A percentile compares a stretch with the other conserved stretches of the same genome.
Evolutionary conservation across 2,888 invertebrate genomes (phyloP).

Genomic region (Pristionchus mayeri): DNA sequence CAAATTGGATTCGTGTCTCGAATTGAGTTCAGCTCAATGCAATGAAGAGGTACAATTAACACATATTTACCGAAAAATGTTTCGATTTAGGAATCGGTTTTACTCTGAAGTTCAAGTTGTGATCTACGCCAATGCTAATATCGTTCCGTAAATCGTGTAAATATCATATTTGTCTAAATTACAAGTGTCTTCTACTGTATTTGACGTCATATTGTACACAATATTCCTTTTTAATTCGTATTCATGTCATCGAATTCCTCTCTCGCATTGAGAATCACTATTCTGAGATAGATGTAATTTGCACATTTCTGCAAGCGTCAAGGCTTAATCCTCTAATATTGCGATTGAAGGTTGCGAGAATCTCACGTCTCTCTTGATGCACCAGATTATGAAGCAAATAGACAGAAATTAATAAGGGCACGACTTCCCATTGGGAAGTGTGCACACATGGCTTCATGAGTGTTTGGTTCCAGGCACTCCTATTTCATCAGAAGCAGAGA

Average conservation of each 20-base stretch:
- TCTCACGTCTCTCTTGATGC: too few species aligned
- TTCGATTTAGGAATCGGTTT: conserved; percentile 60
- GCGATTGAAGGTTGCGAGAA: too few species aligned
- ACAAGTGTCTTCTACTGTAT: too few species aligned
- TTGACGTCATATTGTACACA: too few species aligned
- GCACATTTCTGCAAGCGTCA: too few species aligned
- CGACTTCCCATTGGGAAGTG: too few species aligned
- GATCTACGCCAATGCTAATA: not conserved
- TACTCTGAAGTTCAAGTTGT: conserved; percentile 50
- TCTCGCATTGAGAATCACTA: not conserved
- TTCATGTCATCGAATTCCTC: not conserved
- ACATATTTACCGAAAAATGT: not conserved
- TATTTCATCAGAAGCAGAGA: not conserved
- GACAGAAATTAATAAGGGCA: too few species aligned
- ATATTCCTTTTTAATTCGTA: not conserved
- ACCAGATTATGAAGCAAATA: too few species aligned
- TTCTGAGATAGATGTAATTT: not conserved
- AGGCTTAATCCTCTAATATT: too few species aligned
- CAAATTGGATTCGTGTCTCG: conserved; percentile 63
- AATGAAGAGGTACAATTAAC: conserved; percentile 44
- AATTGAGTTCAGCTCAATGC: conserved; percentile 60
- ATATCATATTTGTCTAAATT: not conserved
- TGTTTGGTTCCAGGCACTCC: conserved; percentile 31
- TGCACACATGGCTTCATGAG: conserved; percentile 3
- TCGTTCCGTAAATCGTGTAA: conserved; percentile 15